phyloP scores from a whole-genome alignment of 2,797 vertebrate species.

The Poecilia picta region DNA sequence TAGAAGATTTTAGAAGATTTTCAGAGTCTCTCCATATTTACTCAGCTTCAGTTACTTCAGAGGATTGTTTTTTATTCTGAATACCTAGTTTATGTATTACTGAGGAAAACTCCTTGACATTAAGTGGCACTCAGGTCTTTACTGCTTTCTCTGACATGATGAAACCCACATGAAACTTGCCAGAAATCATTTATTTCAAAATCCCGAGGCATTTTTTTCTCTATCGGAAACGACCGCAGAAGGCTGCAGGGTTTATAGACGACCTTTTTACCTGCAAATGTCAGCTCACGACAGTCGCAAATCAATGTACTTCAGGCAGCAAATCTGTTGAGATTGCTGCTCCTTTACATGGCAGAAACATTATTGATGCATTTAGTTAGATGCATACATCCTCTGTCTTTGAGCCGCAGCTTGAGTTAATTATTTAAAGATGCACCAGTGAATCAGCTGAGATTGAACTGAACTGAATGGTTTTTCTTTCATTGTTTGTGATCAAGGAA shows the following conservation, averaged over 20 bases:
- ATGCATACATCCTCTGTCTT: neutral
- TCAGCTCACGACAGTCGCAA: conserved; percentile 37
- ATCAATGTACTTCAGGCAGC: conserved; percentile 48
- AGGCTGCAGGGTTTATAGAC: conserved; percentile 15
- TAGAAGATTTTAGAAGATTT: neutral
- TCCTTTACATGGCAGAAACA: conserved; percentile 11
- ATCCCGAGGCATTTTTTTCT: conserved; percentile 42
- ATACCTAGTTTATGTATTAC: conserved; percentile 11
- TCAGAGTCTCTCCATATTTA: neutral
- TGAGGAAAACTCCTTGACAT: conserved; percentile 11
- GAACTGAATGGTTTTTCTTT: neutral
- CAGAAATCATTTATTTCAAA: conserved; percentile 13
- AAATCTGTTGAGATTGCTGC: conserved; percentile 31
- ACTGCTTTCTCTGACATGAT: conserved; percentile 16
- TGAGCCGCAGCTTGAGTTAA: neutral
- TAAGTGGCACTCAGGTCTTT: conserved; percentile 1
- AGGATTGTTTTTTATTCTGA: neutral
- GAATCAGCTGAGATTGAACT: neutral
- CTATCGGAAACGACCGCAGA: conserved; percentile 30
- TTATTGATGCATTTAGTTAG: conserved; percentile 9
- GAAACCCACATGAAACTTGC: conserved; percentile 13
- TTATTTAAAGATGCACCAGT: neutral
- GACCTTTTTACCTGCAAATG: conserved; percentile 42
- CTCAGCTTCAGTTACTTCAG: conserved; percentile 6
- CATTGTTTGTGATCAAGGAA: neutral